Conservation (phyloP, 2,888 invertebrate species). For the Limnephilus lunatus region DNA sequence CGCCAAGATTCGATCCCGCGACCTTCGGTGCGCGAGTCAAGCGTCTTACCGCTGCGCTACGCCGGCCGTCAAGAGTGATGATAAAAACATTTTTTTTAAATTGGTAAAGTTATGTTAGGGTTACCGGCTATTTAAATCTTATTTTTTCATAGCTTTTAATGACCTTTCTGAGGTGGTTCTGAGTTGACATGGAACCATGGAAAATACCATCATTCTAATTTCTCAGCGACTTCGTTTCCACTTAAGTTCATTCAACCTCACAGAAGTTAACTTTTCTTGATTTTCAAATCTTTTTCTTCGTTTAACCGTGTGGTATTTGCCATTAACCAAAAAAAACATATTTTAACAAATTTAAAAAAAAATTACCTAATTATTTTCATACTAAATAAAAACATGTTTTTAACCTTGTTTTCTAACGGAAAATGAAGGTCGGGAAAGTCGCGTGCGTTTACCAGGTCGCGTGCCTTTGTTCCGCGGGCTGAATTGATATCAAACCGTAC, state of each 20-base stretch:
- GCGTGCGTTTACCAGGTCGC: background rate
- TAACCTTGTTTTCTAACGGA: background rate
- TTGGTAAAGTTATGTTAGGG: too few relatives aligned
- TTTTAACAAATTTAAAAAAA: background rate
- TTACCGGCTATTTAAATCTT: too few relatives aligned
- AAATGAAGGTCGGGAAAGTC: background rate
- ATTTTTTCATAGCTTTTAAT: too few relatives aligned
- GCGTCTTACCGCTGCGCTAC: too few relatives aligned
- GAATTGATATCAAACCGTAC: background rate
- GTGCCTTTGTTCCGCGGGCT: background rate
- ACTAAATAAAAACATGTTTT: too few relatives aligned
- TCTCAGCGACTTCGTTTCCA: background rate
- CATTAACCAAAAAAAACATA: background rate
- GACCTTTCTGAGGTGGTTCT: too few relatives aligned
- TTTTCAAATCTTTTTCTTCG: background rate
- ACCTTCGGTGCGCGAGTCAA: too few relatives aligned
- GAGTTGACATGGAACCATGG: too few relatives aligned
- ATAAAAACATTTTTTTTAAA: too few relatives aligned
- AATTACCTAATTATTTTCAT: background rate
- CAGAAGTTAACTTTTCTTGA: background rate
- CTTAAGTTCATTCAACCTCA: background rate
- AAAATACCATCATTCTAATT: too few relatives aligned
- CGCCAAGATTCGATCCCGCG: too few relatives aligned
- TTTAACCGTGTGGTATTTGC: background rate
- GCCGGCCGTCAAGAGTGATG: too few relatives aligned